A percentile compares a stretch with the other conserved stretches of the same genome.
Evolutionary conservation across 2,113 vertebrate genomes (phyloP).

Genomic region (Casuarius casuarius): DNA sequence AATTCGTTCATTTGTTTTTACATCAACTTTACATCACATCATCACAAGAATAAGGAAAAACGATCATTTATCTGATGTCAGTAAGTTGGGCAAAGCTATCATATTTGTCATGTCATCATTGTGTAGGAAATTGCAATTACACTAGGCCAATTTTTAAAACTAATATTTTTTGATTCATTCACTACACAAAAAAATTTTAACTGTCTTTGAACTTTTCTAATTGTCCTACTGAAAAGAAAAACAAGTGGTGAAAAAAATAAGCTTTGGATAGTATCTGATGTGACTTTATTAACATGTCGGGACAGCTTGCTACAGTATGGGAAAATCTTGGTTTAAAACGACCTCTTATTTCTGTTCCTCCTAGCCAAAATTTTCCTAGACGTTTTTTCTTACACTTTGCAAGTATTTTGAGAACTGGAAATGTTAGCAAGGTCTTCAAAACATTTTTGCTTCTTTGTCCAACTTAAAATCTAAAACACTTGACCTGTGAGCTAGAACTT

Average conservation of each 20-base stretch:
- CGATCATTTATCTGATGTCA: conserved; percentile 46
- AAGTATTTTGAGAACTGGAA: background rate
- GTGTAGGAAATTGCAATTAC: background rate
- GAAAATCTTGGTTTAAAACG: background rate
- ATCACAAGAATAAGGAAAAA: conserved; percentile 38
- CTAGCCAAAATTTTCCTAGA: background rate
- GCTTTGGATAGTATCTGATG: background rate
- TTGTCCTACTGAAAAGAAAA: background rate
- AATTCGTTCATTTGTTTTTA: conserved; percentile 49
- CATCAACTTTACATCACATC: conserved; percentile 35
- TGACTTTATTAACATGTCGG: background rate
- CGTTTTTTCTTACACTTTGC: background rate
- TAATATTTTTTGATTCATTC: conserved; percentile 25
- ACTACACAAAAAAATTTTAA: background rate
- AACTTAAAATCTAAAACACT: background rate
- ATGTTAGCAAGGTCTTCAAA: background rate
- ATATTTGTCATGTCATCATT: conserved; percentile 9
- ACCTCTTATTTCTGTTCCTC: background rate
- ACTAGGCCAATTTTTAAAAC: conserved; percentile 3
- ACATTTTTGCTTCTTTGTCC: background rate
- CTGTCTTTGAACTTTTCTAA: background rate
- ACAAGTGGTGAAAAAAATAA: background rate
- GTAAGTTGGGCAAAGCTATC: conserved; percentile 7
- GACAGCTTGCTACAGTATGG: background rate
- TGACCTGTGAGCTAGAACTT: background rate